Evolutionary conservation across 2,888 invertebrate genomes (phyloP).

Genomic region (Fissipunctia ypsillon): DNA sequence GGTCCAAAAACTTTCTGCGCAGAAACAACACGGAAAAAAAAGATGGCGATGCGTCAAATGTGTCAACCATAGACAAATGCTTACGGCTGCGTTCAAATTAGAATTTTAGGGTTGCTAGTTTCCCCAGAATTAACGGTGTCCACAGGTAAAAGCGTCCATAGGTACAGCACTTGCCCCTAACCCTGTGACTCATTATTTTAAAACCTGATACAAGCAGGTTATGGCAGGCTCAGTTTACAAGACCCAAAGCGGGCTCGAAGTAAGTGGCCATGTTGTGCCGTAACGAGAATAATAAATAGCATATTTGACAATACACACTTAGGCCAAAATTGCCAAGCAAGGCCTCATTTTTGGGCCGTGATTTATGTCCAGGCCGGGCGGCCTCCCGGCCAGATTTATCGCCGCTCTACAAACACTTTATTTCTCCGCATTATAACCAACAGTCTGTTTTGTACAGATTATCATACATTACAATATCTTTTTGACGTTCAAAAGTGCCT

Average conservation of each 20-base stretch:
- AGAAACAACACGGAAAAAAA: too few relatives aligned
- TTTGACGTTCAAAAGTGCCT: too few relatives aligned
- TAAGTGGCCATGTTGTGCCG: constrained; percentile 53
- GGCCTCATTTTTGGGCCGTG: constrained; percentile 60
- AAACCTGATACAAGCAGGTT: constrained; percentile 41
- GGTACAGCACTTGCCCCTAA: too few relatives aligned
- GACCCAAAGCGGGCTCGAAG: constrained; percentile 35
- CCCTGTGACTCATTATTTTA: constrained; percentile 41
- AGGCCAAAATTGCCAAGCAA: constrained; percentile 53
- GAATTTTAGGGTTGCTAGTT: too few relatives aligned
- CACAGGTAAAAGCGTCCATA: too few relatives aligned
- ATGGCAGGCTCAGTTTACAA: constrained; percentile 50
- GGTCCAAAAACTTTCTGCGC: too few relatives aligned
- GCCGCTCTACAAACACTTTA: constrained; percentile 57
- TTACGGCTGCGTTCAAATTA: too few relatives aligned
- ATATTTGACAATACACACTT: constrained; percentile 60
- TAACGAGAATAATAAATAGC: constrained; percentile 61
- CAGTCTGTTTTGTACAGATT: constrained; percentile 52
- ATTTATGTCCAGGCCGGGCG: constrained; percentile 56
- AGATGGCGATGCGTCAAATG: too few relatives aligned
- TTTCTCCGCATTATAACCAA: constrained; percentile 53
- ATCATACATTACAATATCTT: constrained; percentile 29
- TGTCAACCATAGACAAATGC: too few relatives aligned
- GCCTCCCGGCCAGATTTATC: constrained; percentile 54
- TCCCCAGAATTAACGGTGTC: too few relatives aligned